Base-by-base conservation (phyloP, 2,113 vertebrate genomes). In the Odobenus rosmarus region DNA sequence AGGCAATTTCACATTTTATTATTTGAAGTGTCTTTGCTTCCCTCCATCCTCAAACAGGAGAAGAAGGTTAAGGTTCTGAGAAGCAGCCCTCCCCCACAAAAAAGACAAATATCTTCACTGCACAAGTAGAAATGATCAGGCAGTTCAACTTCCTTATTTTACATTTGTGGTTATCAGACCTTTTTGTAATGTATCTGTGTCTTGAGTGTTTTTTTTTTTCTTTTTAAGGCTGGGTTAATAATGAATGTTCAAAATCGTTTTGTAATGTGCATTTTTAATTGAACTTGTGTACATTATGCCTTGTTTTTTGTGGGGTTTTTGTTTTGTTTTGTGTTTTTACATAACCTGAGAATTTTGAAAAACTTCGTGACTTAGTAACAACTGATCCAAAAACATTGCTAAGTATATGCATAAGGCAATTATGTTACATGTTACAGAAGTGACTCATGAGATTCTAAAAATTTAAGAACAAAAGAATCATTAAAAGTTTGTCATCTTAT, bases 371-470 rank as follows among this genome's bases (percentile, higher is more conserved):
- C 51, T 96, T 72, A 92, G 0, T 85, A 84, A 88, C 59, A 90
- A 61, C 62, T 67, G 59, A 79, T 64, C 86, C 76, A 36, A 79
- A 95, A 85, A 81, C 67, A 59, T 28, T 84, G 69, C 67, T 98
- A 81, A 97, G 57, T 92, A 96, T 62, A 92, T 53, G 72, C 80
- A 92, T 36, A 93, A 89, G 64, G 4, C 71, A 33, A 53, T 81
- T 57, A 69, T 79, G 19, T 28, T 57, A 18, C 82, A 5, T 88
- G 59, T 97, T 96, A 96, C 31, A 18, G 57, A 91, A 77, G 24
- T 98, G 96, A 97, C 85, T 97, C 94, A 97, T 67, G 31, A 81
- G 26, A 87, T 81, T 59, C 53, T 57, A 87, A 81, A 42, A 74
- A 19, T 62, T 93, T 93, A 81, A 88, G 39, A 93, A 90, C 61